phyloP scores from a whole-genome alignment of 2,797 vertebrate genomes.

The Geotrypetes seraphini region DNA sequence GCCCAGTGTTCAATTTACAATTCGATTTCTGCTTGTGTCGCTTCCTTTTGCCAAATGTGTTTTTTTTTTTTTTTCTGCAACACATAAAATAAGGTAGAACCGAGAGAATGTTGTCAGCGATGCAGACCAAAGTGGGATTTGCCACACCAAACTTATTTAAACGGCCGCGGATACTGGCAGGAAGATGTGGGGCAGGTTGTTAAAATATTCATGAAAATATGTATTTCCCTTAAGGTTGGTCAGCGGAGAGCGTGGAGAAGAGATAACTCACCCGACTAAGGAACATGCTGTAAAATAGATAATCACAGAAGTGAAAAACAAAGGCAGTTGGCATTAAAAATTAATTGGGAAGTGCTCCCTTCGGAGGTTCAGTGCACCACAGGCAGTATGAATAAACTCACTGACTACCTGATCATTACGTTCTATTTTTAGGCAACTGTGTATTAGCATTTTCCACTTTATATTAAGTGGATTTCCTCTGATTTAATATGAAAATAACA shows the following conservation, averaged over 20 bases:
- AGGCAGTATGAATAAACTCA: slow-evolving; percentile 28
- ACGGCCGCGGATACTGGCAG: slow-evolving; percentile 16
- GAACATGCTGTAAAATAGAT: slow-evolving; percentile 26
- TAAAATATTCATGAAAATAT: slow-evolving; percentile 46
- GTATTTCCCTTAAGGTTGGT: slow-evolving; percentile 31
- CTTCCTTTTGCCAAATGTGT: not conserved
- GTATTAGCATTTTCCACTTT: slow-evolving; percentile 17
- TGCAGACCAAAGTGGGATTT: not conserved
- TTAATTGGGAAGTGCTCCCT: slow-evolving; percentile 46
- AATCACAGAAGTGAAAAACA: slow-evolving; percentile 50
- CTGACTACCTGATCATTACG: slow-evolving; percentile 14
- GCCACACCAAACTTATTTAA: slow-evolving; percentile 9
- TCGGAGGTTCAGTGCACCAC: slow-evolving; percentile 37
- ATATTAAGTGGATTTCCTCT: no score
- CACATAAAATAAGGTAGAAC: no score
- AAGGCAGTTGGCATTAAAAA: slow-evolving; percentile 58
- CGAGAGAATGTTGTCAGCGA: not conserved
- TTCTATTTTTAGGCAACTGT: slow-evolving; percentile 18
- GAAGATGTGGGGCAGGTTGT: no score
- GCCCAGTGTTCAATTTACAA: not conserved
- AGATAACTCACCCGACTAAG: slow-evolving; percentile 26
- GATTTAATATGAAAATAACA: not conserved
- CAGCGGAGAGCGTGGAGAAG: slow-evolving; percentile 31
- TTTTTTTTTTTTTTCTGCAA: no score
- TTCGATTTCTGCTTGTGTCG: not conserved